phyloP scores from a whole-genome alignment of 2,797 vertebrate genomes.

The Myiotriccus ornatus region DNA sequence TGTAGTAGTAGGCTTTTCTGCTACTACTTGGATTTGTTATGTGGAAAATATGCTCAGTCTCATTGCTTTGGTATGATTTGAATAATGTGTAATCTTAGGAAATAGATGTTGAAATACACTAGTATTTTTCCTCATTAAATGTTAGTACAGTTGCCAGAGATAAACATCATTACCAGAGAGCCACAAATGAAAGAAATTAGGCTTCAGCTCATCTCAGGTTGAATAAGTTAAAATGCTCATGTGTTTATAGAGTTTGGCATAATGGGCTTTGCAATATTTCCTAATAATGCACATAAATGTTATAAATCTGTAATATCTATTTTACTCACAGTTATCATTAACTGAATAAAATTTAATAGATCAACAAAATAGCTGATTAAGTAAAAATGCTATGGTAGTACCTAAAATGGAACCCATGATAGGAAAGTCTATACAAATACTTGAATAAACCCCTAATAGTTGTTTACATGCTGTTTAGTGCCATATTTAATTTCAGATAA shows the following conservation, averaged over 20 bases:
- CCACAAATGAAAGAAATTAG: background rate
- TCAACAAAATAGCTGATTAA: background rate
- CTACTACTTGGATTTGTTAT: background rate
- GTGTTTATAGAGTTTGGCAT: background rate
- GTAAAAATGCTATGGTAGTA: background rate
- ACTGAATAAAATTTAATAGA: background rate
- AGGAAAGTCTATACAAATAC: background rate
- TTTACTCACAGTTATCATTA: background rate
- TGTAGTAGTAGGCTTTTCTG: background rate
- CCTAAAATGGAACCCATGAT: background rate
- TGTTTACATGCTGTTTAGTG: background rate
- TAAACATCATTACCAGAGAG: background rate
- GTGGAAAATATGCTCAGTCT: background rate
- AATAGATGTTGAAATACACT: background rate
- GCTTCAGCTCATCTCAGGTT: background rate
- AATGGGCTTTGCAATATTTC: background rate
- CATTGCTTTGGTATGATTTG: background rate
- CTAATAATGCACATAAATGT: background rate
- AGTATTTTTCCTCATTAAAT: background rate
- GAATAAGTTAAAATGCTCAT: background rate
- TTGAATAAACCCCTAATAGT: background rate
- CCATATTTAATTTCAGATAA: conserved; percentile 75
- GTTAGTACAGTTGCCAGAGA: background rate
- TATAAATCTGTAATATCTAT: background rate
- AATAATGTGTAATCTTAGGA: background rate